Evolutionary conservation across 2,797 vertebrate genomes (phyloP), one percentile per base, ranked within the genome.

Genomic region (Sandelia bainsii): DNA sequence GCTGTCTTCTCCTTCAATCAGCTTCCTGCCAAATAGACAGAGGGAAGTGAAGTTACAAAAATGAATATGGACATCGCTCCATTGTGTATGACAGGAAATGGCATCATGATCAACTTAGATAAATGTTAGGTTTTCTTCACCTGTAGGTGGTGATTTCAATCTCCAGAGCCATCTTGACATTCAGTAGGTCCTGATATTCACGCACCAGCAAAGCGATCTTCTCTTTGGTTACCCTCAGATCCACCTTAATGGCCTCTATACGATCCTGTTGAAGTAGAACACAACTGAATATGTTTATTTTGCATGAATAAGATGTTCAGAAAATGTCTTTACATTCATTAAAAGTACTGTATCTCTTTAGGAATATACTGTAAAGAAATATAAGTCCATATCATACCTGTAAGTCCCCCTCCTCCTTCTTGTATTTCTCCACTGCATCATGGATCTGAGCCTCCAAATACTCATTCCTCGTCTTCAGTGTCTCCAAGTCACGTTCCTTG

Each of bases 111-210:
- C 2, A 7, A 2, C 44, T 45, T 45, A 7, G 8, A n/a, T 45
- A 8, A 2, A 19, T 14, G 17, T n/a, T 19, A 6, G 57, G n/a
- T 34, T 63, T 29, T 23, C 20, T 68, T 82, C 75, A 96, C 94
- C 94, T 95, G 89, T 95, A 95, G 66, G 95, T 94, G 75, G 83
- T 90, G 75, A 95, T 95, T 87, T 95, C 95, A 67, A 95, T 91
- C 75, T 96, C 95, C 50, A 96, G 85, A 32, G 94, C 89, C 95
- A 95, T 95, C 84, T 96, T 96, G 8, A 92, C 62, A 23, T 95
- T 95, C 12, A 95, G 90, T 39, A 95, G 89, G 10, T 95, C 91
- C 84, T 96, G 95, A 81, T 96, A 94, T 79, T 96, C 95, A 22
- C 91, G 79, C 68, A 96, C 77, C 75, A 95, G 90, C 58, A 93